Evolutionary conservation across 2,113 vertebrate species (phyloP).

Genomic region (Taxidea taxus): DNA sequence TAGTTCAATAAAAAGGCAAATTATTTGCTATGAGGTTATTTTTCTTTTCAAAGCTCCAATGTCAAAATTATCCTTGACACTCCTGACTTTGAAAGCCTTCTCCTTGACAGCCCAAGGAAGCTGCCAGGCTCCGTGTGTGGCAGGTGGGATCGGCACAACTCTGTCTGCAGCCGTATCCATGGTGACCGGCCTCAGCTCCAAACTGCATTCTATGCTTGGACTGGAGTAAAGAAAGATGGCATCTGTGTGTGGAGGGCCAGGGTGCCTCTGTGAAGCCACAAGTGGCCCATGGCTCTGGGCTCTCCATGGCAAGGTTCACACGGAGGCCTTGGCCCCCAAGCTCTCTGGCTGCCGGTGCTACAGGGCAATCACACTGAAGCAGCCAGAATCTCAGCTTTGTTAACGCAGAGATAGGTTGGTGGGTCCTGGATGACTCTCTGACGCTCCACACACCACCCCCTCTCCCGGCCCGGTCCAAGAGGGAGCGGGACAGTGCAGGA

Average conservation of each 20-base stretch:
- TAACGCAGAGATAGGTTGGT: neutral
- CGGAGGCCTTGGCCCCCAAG: neutral
- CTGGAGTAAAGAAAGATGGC: neutral
- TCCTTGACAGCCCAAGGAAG: neutral
- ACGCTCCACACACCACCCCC: neutral
- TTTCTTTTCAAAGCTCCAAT: neutral
- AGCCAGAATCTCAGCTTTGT: neutral
- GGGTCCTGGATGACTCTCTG: neutral
- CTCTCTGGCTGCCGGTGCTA: neutral
- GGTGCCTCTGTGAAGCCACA: neutral
- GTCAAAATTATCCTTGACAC: neutral
- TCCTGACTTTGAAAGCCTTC: neutral
- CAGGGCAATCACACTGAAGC: neutral
- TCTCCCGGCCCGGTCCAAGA: neutral
- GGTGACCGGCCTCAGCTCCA: neutral
- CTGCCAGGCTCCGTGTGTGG: rapidly evolving
- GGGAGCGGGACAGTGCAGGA: neutral
- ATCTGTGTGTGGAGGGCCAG: neutral
- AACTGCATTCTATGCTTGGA: neutral
- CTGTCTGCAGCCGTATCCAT: neutral
- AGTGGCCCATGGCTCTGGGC: neutral
- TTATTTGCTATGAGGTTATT: neutral
- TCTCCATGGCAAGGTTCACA: neutral
- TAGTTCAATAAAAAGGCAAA: neutral
- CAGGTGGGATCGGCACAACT: neutral